These are phyloP conservation scores for Oceanodroma leucorhoa DNA, from an alignment of 2,797 vertebrate genomes.

Conservation along the genomic window DNA sequence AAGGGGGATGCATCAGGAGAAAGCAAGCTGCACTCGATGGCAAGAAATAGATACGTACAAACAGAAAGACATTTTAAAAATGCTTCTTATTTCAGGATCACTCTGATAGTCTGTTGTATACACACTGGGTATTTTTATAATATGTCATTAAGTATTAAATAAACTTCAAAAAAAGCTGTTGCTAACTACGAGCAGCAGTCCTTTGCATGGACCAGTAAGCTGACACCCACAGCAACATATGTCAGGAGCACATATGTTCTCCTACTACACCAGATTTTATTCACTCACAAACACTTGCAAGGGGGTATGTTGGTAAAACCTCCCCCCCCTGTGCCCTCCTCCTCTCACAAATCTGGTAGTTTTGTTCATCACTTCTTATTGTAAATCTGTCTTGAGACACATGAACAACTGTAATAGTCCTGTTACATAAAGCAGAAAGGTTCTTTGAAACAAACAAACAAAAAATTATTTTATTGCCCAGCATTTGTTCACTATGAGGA, in stretches of 20 bases:
- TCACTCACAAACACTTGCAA: background rate
- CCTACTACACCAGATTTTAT: background rate
- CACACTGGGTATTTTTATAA: background rate
- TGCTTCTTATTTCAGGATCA: background rate
- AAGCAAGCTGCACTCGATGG: background rate
- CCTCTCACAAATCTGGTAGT: background rate
- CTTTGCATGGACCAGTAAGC: background rate
- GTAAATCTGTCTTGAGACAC: background rate
- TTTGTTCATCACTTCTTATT: background rate
- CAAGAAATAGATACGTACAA: background rate
- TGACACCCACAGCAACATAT: background rate
- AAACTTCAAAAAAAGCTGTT: background rate
- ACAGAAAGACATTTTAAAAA: background rate
- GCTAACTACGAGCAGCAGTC: background rate
- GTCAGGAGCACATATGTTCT: slow-evolving; percentile 7
- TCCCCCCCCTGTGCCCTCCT: background rate
- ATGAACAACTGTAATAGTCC: background rate
- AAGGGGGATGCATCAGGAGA: background rate
- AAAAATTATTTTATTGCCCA: background rate
- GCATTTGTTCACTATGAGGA: background rate
- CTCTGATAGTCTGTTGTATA: background rate
- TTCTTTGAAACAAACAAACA: background rate
- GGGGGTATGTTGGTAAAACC: background rate
- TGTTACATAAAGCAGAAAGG: background rate
- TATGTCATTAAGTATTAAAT: background rate